Evolutionary conservation across 1,140 invertebrate species (phyloP), one percentile per base, ranked within the genome.

Genomic region (Drosophila gunungcola): DNA sequence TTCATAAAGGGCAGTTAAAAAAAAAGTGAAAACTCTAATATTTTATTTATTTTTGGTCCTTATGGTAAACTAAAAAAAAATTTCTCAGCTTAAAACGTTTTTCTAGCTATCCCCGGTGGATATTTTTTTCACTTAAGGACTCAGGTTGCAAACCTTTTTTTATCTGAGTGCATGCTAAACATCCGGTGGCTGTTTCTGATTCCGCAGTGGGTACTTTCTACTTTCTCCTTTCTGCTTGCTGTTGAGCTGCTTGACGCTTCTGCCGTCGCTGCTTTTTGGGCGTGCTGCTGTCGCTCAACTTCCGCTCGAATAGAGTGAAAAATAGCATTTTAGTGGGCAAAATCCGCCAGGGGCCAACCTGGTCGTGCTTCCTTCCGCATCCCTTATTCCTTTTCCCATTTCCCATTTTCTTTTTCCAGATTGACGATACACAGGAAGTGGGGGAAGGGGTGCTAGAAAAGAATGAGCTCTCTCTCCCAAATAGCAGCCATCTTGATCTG

Each of bases 241-340:
- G 36, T 11, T 55, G 41, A 62, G 75, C 70, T 69, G 61, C 52
- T 80, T 69, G 64, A 58, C 70, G 41, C 49, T 54, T 9, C 46
- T 54, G 52, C 43, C 10, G 45, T 53, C 42, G 36, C 43, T 29
- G 57, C 58, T 73, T 60, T 57, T 67, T 68, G 54, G 46, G 67
- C 67, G 54, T 56, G 53, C 41, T 73, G 55, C 73, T 88, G 83
- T 89, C 83, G 75, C 84, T 83, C 83, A 82, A 77, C 83, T 79
- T 86, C 83, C 83, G 83, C 79, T 86, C 79, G 83, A 86, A 89
- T 86, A 78, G 79, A 86, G 84, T 86, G 84, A 86, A 86, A 86
- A 86, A 86, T 86, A 88, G 83, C 84, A 83, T 86, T 86, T 88
- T 89, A 77, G 79, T 80, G 79, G 83, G 63, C 70, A 74, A 54